Percentiles rank a stretch among this genome's conserved stretches.
phyloP scores from a whole-genome alignment of 2,888 invertebrate genomes.

The Sphaerophoria rueppellii region DNA sequence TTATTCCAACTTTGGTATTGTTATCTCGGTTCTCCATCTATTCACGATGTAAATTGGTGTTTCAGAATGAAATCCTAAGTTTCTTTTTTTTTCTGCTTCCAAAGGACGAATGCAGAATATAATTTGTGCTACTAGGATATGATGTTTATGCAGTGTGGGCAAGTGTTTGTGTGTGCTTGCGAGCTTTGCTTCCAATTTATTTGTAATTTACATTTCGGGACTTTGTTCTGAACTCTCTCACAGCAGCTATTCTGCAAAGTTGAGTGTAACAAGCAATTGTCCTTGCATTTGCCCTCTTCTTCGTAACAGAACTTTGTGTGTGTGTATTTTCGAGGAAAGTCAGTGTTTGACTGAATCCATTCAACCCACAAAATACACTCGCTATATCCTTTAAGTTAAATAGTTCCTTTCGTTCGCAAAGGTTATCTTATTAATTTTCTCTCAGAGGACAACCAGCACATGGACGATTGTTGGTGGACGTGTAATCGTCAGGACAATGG shows the following conservation, averaged over 20 bases:
- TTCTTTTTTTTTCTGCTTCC: not conserved
- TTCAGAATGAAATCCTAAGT: conserved; percentile 32
- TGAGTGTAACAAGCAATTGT: conserved; percentile 39
- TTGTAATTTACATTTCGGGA: conserved; percentile 56
- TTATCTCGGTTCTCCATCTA: conserved; percentile 22
- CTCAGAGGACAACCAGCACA: not conserved
- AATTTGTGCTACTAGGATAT: conserved; percentile 35
- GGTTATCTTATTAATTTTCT: conserved; percentile 72
- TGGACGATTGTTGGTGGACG: conserved; percentile 21
- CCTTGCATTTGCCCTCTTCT: conserved; percentile 25
- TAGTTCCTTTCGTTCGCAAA: conserved; percentile 36
- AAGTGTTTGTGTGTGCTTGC: conserved; percentile 13
- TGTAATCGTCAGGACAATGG: conserved; percentile 56
- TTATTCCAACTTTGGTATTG: conserved; percentile 2
- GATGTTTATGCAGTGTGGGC: conserved; percentile 1
- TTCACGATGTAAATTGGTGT: conserved; percentile 64
- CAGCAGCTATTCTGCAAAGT: not conserved
- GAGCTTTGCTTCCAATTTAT: conserved; percentile 60
- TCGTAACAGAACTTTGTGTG: not conserved
- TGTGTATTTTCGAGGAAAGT: not conserved
- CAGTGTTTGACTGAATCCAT: conserved; percentile 52
- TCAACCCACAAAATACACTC: conserved; percentile 25
- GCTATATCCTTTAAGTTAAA: conserved; percentile 44
- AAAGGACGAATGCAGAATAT: conserved; percentile 64
- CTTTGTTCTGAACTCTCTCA: conserved; percentile 17